phyloP scores from a whole-genome alignment of 1,140 invertebrate genomes.

The Mactra quadrangularis region DNA sequence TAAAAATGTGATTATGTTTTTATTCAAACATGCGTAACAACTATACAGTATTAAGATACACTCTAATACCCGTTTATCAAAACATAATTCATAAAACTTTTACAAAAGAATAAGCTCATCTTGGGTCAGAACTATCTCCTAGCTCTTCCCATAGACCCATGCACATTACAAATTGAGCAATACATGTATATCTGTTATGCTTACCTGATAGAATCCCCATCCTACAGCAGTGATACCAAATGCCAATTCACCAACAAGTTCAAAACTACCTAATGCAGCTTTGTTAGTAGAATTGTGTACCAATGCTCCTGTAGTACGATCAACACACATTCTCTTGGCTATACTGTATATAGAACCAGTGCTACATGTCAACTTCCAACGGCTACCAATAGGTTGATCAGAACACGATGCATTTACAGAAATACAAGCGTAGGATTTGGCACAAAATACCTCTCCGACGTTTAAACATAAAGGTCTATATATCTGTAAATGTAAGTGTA shows the following conservation, averaged over 20 bases:
- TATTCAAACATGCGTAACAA: too few relatives aligned
- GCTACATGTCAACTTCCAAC: slow-evolving; percentile 60
- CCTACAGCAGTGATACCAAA: slow-evolving; percentile 41
- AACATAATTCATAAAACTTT: too few relatives aligned
- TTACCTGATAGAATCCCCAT: slow-evolving; percentile 61
- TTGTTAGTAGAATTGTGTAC: slow-evolving; percentile 15
- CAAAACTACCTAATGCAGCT: slow-evolving; percentile 25
- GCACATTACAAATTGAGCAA: too few relatives aligned
- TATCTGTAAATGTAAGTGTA: slow-evolving; percentile 29
- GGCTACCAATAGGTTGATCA: slow-evolving; percentile 26
- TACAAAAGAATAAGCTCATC: too few relatives aligned
- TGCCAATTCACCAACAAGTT: slow-evolving; percentile 40
- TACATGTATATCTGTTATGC: too few relatives aligned
- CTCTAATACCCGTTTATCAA: too few relatives aligned
- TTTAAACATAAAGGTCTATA: slow-evolving; percentile 57
- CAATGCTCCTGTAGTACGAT: slow-evolving; percentile 35
- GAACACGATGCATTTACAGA: slow-evolving; percentile 41
- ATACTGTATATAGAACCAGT: slow-evolving; percentile 59
- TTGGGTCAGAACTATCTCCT: too few relatives aligned
- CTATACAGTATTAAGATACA: too few relatives aligned
- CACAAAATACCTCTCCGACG: slow-evolving; percentile 45
- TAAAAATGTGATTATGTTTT: too few relatives aligned
- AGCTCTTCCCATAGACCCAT: too few relatives aligned
- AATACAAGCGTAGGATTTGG: slow-evolving; percentile 63
- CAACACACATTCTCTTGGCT: slow-evolving; percentile 52